Conservation (phyloP, 2,797 vertebrate species). For the Poeciliopsis infans region DNA sequence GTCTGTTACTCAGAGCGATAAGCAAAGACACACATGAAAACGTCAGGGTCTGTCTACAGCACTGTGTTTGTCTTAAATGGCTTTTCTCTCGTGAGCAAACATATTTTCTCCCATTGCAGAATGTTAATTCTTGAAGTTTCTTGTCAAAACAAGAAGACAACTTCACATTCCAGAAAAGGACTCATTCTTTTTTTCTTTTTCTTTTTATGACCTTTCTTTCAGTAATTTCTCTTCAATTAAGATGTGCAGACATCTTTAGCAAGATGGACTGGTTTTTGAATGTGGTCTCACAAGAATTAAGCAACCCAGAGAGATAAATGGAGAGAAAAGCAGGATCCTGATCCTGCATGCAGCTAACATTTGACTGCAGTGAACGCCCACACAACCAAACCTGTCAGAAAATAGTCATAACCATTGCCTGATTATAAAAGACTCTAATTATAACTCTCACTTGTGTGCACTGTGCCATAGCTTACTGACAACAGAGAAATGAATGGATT, state of each 20-base stretch:
- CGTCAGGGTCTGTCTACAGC: background rate
- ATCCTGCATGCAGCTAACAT: background rate
- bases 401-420: background rate
- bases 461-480: background rate
- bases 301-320: background rate
- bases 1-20: conserved; percentile 2
- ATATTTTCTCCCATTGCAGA: background rate
- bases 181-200: background rate
- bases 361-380: background rate
- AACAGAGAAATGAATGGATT: background rate
- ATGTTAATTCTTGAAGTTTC: background rate
- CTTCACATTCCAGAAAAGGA: conserved; percentile 1
- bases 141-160: background rate
- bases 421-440: background rate
- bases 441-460: background rate
- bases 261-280: background rate
- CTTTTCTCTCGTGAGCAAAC: background rate
- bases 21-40: conserved; percentile 7
- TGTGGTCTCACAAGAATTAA: conserved; percentile 7
- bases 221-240: background rate
- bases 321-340: background rate
- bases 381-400: background rate
- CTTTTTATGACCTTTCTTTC: background rate
- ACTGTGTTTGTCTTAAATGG: background rate
- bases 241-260: background rate